Base-by-base conservation (phyloP, 2,888 invertebrate genomes). In the Synergus itoensis region DNA sequence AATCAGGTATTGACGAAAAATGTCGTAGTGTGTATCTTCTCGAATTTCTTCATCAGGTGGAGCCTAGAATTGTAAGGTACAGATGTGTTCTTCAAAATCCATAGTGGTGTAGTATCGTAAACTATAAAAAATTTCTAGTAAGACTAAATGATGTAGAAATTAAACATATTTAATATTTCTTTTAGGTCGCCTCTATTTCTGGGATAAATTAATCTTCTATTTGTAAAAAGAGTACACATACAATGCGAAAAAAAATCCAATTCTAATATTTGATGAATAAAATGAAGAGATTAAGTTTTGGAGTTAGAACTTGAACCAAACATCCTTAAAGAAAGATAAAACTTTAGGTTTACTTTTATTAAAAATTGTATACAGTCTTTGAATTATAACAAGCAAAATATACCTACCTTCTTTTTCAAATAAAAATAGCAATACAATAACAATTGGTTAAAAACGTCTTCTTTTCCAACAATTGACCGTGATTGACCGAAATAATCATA, bases 21-120 rank as follows among this genome's bases (percentile, higher is more conserved):
- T 90, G 53, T 88, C 88, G 65, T 91, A 91, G 45, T 87, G 86
- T 1, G 81, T 0, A 9, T 89, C 89, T 7, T 89, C 89, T 75
- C 87, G 87, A 21, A 91, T 88, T 78, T 91, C 90, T 82, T 91
- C 91, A 78, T 90, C 90, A n/a, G 48, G 73, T 40, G 36, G 14
- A n/a, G 53, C 87, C 91, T 91, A 77, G 36, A 78, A 78, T 21
- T 36, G 40, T 53, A 18, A n/a, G 16, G 45, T 60, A 57, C 21
- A 77, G 45, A 7, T 18, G 48, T 45, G 60, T 53, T 64, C 69
- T 43, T 48, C 21, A 62, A 28, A 69, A 45, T 21, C 64, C 11
- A 36, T 21, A 75, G 45, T 18, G 21, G 62, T 28, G 18, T 41
- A 78, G 12, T 73, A 40, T 48, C 28, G 41, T 48, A n/a, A 5